Conservation (phyloP, 2,888 invertebrate species). For the Lasioglossum lativentre region DNA sequence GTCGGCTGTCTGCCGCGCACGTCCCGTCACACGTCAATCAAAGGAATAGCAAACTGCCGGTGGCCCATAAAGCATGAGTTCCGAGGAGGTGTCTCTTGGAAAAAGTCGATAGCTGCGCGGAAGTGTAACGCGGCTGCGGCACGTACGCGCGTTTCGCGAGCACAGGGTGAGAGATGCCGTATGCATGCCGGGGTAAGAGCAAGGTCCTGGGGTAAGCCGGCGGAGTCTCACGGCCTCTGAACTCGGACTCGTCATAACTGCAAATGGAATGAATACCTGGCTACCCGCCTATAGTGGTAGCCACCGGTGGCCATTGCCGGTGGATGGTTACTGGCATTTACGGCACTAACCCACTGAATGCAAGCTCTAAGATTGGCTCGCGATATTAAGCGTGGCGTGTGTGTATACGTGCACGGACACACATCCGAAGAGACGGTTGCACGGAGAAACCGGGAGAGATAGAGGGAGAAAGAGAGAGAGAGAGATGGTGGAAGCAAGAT, state of each 20-base stretch:
- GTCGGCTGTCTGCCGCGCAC: neutral
- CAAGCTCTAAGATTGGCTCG: slow-evolving; percentile 81
- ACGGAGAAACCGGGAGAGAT: neutral
- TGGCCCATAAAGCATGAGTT: slow-evolving; percentile 51
- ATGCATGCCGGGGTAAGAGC: slow-evolving; percentile 28
- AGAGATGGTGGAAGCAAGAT: neutral
- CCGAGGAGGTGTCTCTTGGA: slow-evolving; percentile 55
- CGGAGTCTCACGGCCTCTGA: slow-evolving; percentile 83
- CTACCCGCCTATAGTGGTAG: slow-evolving; percentile 76
- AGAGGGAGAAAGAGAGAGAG: neutral
- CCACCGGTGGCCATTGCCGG: slow-evolving; percentile 78
- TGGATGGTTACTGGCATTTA: slow-evolving; percentile 80
- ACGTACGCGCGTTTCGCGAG: neutral
- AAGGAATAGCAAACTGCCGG: slow-evolving; percentile 41
- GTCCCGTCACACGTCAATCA: slow-evolving; percentile 56
- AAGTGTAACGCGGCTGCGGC: slow-evolving; percentile 58
- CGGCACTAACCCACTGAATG: slow-evolving; percentile 79
- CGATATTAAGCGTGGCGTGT: slow-evolving; percentile 78
- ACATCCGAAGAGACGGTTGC: slow-evolving; percentile 50
- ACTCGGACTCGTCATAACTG: slow-evolving; percentile 83
- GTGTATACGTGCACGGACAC: slow-evolving; percentile 54
- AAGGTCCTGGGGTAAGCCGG: slow-evolving; percentile 63
- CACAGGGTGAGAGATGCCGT: neutral
- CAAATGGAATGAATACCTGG: slow-evolving; percentile 83
- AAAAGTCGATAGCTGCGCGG: slow-evolving; percentile 45